Base-by-base conservation (phyloP, 1,140 invertebrate species). In the Drosophila rhopaloa region DNA sequence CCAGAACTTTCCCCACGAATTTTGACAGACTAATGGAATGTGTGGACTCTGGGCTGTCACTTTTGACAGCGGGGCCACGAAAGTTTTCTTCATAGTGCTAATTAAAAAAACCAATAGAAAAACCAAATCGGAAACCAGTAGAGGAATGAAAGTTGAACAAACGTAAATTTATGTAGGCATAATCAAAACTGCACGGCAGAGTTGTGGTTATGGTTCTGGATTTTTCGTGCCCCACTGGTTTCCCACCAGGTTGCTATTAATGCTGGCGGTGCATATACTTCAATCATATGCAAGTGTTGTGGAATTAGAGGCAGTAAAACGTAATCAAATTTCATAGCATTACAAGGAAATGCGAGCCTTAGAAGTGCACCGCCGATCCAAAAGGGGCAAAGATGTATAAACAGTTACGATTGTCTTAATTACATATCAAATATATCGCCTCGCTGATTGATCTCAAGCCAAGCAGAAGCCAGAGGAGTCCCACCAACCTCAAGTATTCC, bases 371-470 rank as follows among this genome's bases (percentile, higher is more conserved):
- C 57, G 46, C 44, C 29, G 5, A 14, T 5, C 29, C 14, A 37
- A 37, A 37, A 37, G 50, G 32, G 40, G n/a, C 35, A 37, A n/a
- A 47, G 11, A 27, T 48, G 38, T 16, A 32, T 50, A 75, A 53
- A 75, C 71, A 74, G 51, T 56, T 57, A 88, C 76, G 84, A 83
- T 88, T 60, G 48, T 77, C 84, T 88, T 88, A 88, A 88, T 89
- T 88, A 88, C 76, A 89, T 80, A 89, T 89, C 84, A 90, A 89
- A 89, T 80, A 89, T 88, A 88, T 88, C 72, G 84, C 56, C 57
- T 72, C 37, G 68, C 72, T 80, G 84, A 89, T 84, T 90, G 84
- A 89, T 90, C 76, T 59, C 38, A 43, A 40, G 61, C 46, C 56
- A 37, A 35, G 47, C 46, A 24, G 13, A 13, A 24, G 43, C 6